These are phyloP conservation scores for Drosophila trapezifrons DNA, from an alignment of 1,140 invertebrate genomes.

Conservation along the genomic window DNA sequence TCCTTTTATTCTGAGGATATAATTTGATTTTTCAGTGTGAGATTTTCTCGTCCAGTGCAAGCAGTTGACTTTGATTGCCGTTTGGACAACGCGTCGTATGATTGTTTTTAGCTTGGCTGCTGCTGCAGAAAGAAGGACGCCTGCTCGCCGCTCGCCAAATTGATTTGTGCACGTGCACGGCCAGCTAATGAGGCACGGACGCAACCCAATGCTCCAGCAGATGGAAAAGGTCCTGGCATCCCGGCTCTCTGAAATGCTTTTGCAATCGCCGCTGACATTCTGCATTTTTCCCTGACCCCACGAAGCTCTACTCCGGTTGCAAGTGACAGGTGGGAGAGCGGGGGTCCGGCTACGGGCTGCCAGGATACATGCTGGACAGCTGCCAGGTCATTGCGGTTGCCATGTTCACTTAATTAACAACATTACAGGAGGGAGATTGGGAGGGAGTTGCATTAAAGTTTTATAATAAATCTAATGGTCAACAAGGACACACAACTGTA, in stretches of 20 bases:
- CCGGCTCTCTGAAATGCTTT: slow-evolving; percentile 34
- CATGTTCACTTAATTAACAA: slow-evolving; percentile 71
- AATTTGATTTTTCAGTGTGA: slow-evolving; percentile 8
- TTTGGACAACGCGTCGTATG: slow-evolving; percentile 71
- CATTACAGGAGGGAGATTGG: slow-evolving; percentile 37
- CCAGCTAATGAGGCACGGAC: slow-evolving; percentile 67
- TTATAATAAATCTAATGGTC: slow-evolving; percentile 57
- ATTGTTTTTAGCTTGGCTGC: slow-evolving; percentile 60
- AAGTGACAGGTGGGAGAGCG: slow-evolving; percentile 35
- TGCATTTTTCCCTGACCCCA: slow-evolving; percentile 19
- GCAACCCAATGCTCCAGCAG: slow-evolving; percentile 9
- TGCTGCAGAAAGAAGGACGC: background rate
- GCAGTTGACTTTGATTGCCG: slow-evolving; percentile 71
- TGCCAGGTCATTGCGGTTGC: slow-evolving; percentile 40
- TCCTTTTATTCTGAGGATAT: background rate
- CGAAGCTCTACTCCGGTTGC: slow-evolving; percentile 23
- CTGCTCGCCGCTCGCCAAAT: slow-evolving; percentile 41
- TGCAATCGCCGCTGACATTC: slow-evolving; percentile 52
- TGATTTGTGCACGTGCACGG: slow-evolving; percentile 77
- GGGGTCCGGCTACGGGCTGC: background rate
- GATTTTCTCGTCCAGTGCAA: slow-evolving; percentile 44
- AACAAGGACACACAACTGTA: slow-evolving; percentile 60
- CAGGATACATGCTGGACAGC: slow-evolving; percentile 39
- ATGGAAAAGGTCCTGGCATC: slow-evolving; percentile 14
- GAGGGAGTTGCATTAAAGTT: slow-evolving; percentile 47